These are phyloP conservation scores for Magallana angulata DNA, from an alignment of 1,140 invertebrate species.

Conservation along the genomic window DNA sequence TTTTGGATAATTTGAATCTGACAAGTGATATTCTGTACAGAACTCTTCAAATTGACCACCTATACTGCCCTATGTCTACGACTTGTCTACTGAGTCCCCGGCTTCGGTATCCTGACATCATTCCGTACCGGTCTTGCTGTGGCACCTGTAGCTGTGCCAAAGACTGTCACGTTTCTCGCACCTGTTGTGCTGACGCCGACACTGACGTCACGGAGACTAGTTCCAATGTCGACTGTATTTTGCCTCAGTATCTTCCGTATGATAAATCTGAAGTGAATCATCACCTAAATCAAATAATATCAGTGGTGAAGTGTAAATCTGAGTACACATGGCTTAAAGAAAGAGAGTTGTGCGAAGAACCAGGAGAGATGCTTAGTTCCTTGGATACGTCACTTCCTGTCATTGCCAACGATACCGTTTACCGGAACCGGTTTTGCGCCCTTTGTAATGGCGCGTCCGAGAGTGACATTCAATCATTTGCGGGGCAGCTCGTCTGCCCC, in stretches of 20 bases:
- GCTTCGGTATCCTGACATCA: neutral
- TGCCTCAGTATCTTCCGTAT: neutral
- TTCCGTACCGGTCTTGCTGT: neutral
- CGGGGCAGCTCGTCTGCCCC: neutral
- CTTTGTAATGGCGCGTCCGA: neutral
- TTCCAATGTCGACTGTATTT: neutral
- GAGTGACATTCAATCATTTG: neutral
- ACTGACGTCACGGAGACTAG: neutral
- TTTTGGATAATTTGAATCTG: neutral
- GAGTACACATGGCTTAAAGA: neutral
- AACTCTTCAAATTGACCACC: neutral
- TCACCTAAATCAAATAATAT: neutral
- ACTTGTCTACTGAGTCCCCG: neutral
- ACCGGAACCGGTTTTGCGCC: slow-evolving; percentile 5
- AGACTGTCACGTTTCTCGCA: neutral
- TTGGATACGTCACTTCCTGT: neutral
- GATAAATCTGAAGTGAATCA: neutral
- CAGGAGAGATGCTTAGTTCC: neutral
- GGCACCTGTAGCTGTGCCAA: neutral
- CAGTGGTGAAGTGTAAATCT: neutral
- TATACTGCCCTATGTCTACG: neutral
- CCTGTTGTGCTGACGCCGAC: neutral
- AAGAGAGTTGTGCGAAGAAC: neutral
- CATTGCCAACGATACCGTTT: neutral
- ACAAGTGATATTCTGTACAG: neutral